phyloP scores from a whole-genome alignment of 2,888 invertebrate genomes.

The Ecdyonurus torrentis region DNA sequence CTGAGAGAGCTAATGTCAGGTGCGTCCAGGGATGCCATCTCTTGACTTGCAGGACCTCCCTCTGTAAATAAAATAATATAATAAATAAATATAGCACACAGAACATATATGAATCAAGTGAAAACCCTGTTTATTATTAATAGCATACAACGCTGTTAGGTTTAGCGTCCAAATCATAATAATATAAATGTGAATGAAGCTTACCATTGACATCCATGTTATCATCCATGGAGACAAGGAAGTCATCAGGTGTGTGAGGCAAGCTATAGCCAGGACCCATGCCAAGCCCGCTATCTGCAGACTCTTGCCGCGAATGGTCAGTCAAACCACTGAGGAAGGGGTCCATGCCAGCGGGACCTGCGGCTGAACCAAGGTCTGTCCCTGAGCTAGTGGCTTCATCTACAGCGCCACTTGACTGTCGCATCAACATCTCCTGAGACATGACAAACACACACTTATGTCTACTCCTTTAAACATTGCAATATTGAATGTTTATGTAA shows the following conservation, averaged over 20 bases:
- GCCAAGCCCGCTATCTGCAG: slow-evolving; percentile 86
- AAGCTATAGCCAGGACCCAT: slow-evolving; percentile 76
- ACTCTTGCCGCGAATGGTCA: slow-evolving; percentile 87
- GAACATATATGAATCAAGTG: too few species aligned
- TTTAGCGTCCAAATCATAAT: too few species aligned
- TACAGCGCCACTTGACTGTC: slow-evolving; percentile 28
- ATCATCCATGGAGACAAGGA: slow-evolving; percentile 78
- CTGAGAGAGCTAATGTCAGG: slow-evolving; percentile 52
- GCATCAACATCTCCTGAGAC: slow-evolving; percentile 56
- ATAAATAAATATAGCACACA: background rate
- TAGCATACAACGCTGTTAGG: too few species aligned
- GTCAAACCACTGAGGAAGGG: slow-evolving; percentile 65
- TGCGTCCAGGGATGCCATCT: slow-evolving; percentile 32
- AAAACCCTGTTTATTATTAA: too few species aligned
- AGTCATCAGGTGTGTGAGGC: slow-evolving; percentile 86
- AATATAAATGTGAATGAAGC: too few species aligned
- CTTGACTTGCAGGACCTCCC: slow-evolving; percentile 45
- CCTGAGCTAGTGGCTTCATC: slow-evolving; percentile 8
- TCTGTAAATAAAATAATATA: too few species aligned
- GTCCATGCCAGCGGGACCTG: slow-evolving; percentile 40
- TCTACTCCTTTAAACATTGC: background rate
- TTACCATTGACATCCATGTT: slow-evolving; percentile 60
- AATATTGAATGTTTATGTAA: background rate
- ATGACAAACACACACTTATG: background rate
- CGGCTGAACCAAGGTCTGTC: slow-evolving; percentile 28